Percentiles rank a stretch among this genome's conserved stretches.
Evolutionary conservation across 2,797 vertebrate genomes (phyloP).

Genomic region (Coregonus sp.): DNA sequence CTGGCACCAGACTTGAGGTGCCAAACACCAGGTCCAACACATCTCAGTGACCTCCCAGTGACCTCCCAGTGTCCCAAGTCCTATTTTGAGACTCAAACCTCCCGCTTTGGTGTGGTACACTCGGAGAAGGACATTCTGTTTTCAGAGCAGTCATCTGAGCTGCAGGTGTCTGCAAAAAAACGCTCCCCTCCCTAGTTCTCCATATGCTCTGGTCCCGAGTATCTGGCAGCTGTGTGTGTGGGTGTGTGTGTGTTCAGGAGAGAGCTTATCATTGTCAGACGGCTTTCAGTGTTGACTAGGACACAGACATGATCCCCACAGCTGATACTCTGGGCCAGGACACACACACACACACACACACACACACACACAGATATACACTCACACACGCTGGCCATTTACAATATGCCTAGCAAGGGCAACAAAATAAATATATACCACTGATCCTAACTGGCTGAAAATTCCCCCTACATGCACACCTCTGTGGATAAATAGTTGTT

Average conservation of each 20-base stretch:
- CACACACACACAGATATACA: neutral
- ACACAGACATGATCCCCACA: conserved; percentile 34
- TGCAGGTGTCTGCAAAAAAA: conserved; percentile 32
- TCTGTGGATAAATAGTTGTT: conserved; percentile 9
- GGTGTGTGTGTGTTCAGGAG: conserved; percentile 15
- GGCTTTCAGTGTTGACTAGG: conserved; percentile 44
- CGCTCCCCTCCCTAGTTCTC: conserved; percentile 35
- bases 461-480: conserved; percentile 39
- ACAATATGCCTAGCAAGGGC: neutral
- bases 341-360: neutral
- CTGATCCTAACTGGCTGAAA: conserved; percentile 15
- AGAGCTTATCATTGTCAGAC: conserved; percentile 49
- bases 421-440: neutral
- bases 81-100: conserved; percentile 28
- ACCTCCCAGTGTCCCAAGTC: conserved; percentile 11
- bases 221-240: conserved; percentile 30
- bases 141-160: conserved; percentile 34
- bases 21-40: conserved; percentile 33
- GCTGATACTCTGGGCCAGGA: conserved; percentile 45
- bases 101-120: conserved; percentile 24
- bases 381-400: neutral
- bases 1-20: conserved; percentile 11
- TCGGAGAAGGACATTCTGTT: neutral
- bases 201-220: conserved; percentile 45
- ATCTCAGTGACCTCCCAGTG: conserved; percentile 38